Percentiles rank a stretch among this genome's conserved stretches.
These are phyloP conservation scores for Procambarus clarkii DNA, from an alignment of 1,140 invertebrate genomes.

Conservation along the genomic window DNA sequence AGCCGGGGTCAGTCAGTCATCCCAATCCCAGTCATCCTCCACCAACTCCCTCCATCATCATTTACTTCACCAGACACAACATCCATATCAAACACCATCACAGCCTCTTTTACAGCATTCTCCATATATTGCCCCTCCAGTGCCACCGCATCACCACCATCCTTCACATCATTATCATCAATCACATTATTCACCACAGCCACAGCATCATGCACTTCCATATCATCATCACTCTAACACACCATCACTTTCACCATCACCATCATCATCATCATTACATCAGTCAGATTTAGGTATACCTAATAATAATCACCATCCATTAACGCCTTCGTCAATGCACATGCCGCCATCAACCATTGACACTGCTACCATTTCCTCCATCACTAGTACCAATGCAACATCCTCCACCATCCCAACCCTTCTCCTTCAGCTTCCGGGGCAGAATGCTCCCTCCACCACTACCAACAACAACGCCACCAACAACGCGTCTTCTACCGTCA, in stretches of 20 bases:
- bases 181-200: constrained; percentile 64
- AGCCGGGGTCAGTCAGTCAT: constrained; percentile 88
- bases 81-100: constrained; percentile 60
- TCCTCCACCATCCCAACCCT: constrained; percentile 64
- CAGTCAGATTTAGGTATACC: constrained; percentile 57
- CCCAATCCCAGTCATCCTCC: constrained; percentile 85
- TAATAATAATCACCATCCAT: constrained; percentile 64
- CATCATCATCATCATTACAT: constrained; percentile 64
- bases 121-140: constrained; percentile 61
- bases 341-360: constrained; percentile 43
- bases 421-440: constrained; percentile 64
- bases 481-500: constrained; percentile 68
- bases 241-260: constrained; percentile 57
- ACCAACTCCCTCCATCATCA: constrained; percentile 76
- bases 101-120: constrained; percentile 42
- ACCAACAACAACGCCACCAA: constrained; percentile 67
- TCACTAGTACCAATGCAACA: constrained; percentile 59
- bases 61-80: constrained; percentile 67
- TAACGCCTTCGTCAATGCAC: constrained; percentile 50
- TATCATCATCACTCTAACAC: constrained; percentile 52
- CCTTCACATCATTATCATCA: constrained; percentile 59
- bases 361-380: constrained; percentile 49
- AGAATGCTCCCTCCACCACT: constrained; percentile 62
- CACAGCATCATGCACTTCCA: constrained; percentile 64
- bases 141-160: constrained; percentile 69